Base-by-base conservation (phyloP, 2,888 invertebrate genomes). In the Mythimna loreyi region DNA sequence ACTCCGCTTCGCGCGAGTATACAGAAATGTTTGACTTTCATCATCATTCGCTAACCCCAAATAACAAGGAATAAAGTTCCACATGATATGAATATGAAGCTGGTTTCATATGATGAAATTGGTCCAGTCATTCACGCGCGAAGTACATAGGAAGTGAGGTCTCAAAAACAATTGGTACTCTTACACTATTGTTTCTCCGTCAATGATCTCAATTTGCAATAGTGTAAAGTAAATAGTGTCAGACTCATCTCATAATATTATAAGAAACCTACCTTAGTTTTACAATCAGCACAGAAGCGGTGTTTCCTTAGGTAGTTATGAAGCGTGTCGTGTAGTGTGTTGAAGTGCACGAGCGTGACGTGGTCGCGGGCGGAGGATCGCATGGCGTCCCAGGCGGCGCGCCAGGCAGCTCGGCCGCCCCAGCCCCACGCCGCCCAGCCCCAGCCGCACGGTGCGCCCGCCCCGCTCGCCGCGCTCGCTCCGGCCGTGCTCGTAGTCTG, bases 241-340 rank as follows among this genome's bases (percentile, higher is more conserved):
- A 6, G n/a, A 30, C 11, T 53, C 9, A 19, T 28, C 52, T 28
- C 9, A 19, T 1, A 28, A 49, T 49, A 23, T 49, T 49, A 28
- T 19, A 28, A 58, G 28, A 28, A 61, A 53, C 91, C 91, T 75
- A 99, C 99, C 96, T 99, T 99, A 79, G 98, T 98, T 84, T 98
- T 98, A 91, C 99, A 99, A 90, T 99, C 99, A 3, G 98, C 97
- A 90, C 99, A 99, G 93, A 99, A 99, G 95, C 98, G 97, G 92
- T 99, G 99, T 95, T 99, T 99, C 84, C 98, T 97, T 73, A 99
- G 96, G 93, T 99, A 99, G 82, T 97, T 98, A 88, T 99, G 98
- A 49, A 99, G 96, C 21, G 99, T 99, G 74, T 97, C 97, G 87
- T 98, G 97, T 74, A 99, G 96, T 81, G 97, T 97, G 87, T 97